These are phyloP conservation scores for Mylabris phalerata DNA, from an alignment of 1,140 invertebrate species.

Conservation along the genomic window DNA sequence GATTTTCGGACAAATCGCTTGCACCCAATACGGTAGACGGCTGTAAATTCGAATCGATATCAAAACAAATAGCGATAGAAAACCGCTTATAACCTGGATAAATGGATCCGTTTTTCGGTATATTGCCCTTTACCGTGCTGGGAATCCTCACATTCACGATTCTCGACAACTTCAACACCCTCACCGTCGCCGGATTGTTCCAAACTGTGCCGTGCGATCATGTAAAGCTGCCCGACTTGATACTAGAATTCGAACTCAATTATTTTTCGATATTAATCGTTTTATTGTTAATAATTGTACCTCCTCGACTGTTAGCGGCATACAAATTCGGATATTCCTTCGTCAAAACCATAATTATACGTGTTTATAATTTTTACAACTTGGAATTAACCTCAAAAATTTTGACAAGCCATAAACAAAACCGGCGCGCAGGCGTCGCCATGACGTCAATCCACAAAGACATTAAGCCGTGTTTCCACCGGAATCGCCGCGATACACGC, in stretches of 20 bases:
- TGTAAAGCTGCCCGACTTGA: constrained; percentile 85
- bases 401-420: too few species aligned
- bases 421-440: too few species aligned
- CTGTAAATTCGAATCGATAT: constrained; percentile 44
- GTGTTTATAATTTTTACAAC: too few species aligned
- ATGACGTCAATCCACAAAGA: too few species aligned
- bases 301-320: constrained; percentile 87
- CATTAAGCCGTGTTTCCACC: too few species aligned
- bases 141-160: constrained; percentile 70
- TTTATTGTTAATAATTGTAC: constrained; percentile 47
- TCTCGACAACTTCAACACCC: constrained; percentile 87
- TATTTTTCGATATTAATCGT: constrained; percentile 3
- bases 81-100: constrained; percentile 61
- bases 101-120: constrained; percentile 87
- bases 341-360: constrained; percentile 60
- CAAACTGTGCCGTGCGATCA: constrained; percentile 88
- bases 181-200: constrained; percentile 85
- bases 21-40: constrained; percentile 84
- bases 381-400: too few species aligned
- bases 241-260: constrained; percentile 56
- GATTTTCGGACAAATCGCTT: constrained; percentile 77
- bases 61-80: neutral
- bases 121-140: constrained; percentile 78
- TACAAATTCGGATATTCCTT: constrained; percentile 88
- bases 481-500: too few species aligned